Evolutionary conservation across 2,113 vertebrate genomes (phyloP).

Genomic region (Passer montanus): DNA sequence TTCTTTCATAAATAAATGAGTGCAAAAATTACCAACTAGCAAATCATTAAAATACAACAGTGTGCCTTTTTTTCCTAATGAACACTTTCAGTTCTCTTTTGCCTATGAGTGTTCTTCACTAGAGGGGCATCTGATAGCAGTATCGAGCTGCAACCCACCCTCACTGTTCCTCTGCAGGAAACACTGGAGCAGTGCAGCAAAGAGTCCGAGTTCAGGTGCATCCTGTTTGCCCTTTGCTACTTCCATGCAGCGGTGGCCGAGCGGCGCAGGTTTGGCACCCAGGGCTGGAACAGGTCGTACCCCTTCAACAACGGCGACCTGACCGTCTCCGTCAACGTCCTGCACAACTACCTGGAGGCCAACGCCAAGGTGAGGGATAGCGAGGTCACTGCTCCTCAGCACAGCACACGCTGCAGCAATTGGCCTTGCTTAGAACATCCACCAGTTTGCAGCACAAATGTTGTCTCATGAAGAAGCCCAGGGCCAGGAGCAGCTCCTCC

Average conservation of each 20-base stretch:
- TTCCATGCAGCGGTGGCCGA: slow-evolving; percentile 76
- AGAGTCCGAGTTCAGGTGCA: slow-evolving; percentile 73
- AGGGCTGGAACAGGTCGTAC: slow-evolving; percentile 77
- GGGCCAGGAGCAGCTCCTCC: background rate
- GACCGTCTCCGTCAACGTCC: slow-evolving; percentile 72
- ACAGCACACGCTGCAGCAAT: rapidly evolving
- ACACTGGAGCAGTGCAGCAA: slow-evolving; percentile 78
- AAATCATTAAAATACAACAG: background rate
- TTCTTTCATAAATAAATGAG: background rate
- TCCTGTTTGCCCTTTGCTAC: slow-evolving; percentile 77
- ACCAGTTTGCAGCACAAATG: background rate
- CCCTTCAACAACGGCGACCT: slow-evolving; percentile 80
- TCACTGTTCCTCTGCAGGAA: slow-evolving; percentile 34
- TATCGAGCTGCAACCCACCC: background rate
- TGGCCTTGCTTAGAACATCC: background rate
- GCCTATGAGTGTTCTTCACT: too few species aligned
- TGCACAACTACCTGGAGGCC: slow-evolving; percentile 79
- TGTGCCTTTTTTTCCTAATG: background rate
- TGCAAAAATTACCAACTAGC: background rate
- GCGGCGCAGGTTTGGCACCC: slow-evolving; percentile 76
- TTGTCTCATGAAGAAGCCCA: background rate
- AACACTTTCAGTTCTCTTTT: background rate
- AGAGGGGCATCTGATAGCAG: rapidly evolving
- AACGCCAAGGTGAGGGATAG: slow-evolving; percentile 61
- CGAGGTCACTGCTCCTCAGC: rapidly evolving